Conservation (phyloP, 2,888 invertebrate species). For the Epinotia demarniana region DNA sequence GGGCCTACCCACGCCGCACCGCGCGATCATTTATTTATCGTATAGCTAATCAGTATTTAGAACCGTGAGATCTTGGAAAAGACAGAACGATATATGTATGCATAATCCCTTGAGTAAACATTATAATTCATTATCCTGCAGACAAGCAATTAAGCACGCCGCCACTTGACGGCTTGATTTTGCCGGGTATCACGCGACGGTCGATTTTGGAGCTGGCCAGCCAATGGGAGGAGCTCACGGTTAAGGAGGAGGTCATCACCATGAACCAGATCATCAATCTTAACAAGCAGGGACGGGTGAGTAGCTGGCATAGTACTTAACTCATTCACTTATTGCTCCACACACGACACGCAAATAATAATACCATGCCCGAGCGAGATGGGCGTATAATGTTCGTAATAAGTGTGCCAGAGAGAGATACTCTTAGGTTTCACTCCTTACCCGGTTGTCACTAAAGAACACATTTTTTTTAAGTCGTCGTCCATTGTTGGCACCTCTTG, state of each 20-base stretch:
- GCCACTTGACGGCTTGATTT: slow-evolving; percentile 95
- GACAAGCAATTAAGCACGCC: slow-evolving; percentile 97
- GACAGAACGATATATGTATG: too few species aligned
- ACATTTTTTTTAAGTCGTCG: not conserved
- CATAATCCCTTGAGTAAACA: not conserved
- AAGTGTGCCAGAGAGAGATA: too few species aligned
- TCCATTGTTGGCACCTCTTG: too few species aligned
- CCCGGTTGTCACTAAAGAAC: not conserved
- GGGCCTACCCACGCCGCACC: too few species aligned
- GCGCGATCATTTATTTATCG: too few species aligned
- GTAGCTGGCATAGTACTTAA: slow-evolving; percentile 56
- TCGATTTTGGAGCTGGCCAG: slow-evolving; percentile 92
- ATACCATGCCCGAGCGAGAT: too few species aligned
- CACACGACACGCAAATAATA: too few species aligned
- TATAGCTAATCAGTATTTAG: too few species aligned
- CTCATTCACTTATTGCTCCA: too few species aligned
- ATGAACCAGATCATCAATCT: slow-evolving; percentile 92
- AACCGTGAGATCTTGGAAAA: too few species aligned
- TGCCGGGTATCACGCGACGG: slow-evolving; percentile 97
- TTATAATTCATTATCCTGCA: slow-evolving; percentile 68
- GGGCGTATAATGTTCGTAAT: too few species aligned
- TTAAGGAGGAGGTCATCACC: slow-evolving; percentile 91
- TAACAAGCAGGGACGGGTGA: slow-evolving; percentile 92
- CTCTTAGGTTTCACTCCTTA: too few species aligned
- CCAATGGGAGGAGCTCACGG: slow-evolving; percentile 94